Conservation (phyloP, 37 sponge, comb jelly and placozoan species). For the Ianthella basta region DNA sequence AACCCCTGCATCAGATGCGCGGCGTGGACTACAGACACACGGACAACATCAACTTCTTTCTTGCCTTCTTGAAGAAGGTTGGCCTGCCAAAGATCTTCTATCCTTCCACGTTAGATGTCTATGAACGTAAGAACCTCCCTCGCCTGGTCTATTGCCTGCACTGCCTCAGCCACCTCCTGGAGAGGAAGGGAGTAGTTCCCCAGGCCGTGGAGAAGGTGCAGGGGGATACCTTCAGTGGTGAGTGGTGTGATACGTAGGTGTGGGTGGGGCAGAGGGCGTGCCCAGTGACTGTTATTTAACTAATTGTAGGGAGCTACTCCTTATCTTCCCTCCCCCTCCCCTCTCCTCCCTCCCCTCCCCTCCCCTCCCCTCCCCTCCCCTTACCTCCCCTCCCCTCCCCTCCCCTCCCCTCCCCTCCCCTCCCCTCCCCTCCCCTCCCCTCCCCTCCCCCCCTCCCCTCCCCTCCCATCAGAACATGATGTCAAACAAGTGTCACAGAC, state of each 20-base stretch:
- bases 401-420: no score
- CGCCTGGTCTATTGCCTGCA: constrained; percentile 82
- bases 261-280: no score
- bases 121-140: constrained; percentile 79
- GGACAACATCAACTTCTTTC: constrained; percentile 90
- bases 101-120: constrained; percentile 78
- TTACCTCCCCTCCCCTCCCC: no score
- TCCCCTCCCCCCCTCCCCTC: no score
- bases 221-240: constrained; percentile 22
- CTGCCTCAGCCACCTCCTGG: constrained; percentile 75
- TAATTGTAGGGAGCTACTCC: not conserved
- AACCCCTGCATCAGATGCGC: constrained; percentile 11
- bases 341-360: no score
- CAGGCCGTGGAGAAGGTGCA: constrained; percentile 45
- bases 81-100: constrained; percentile 89
- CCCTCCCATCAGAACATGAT: no score
- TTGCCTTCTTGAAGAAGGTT: constrained; percentile 60
- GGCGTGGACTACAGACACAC: constrained; percentile 92
- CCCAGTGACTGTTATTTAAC: not conserved
- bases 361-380: no score
- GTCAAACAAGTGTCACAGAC: constrained; percentile 19
- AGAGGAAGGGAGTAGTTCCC: constrained; percentile 31
- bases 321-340: not conserved
- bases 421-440: no score
- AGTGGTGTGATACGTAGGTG: not conserved